Base-by-base conservation (phyloP, 2,888 invertebrate genomes). In the Scaptodrosophila latifasciaeformis region DNA sequence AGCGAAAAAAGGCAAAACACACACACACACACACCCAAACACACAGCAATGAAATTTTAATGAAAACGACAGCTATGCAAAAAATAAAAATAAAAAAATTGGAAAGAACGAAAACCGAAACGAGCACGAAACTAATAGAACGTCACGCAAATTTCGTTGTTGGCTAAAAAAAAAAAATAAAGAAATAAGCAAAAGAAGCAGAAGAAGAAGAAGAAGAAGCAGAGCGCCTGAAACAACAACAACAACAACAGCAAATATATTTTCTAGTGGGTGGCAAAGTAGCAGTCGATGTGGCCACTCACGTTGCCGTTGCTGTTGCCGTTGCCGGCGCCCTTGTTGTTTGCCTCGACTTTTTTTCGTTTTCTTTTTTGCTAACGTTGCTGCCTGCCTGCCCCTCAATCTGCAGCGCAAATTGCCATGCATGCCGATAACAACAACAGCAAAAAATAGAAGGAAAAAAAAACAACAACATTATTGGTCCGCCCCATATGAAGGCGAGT, bases 1-100 rank as follows among this genome's bases (percentile, higher is more conserved):
- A n/a, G 35, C 35, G 35, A 15, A 1, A 21, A 21, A 13, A 35
- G 13, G 10, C n/a, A 35, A 35, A 35, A 35, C 0, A 13, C 0
- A 35, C 1, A 13, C n/a, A n/a, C n/a, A n/a, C n/a, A n/a, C n/a
- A n/a, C n/a, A n/a, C n/a, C n/a, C n/a, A n/a, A n/a, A n/a, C n/a
- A n/a, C 12, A 35, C n/a, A 19, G 79, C 76, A 78, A 71, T 70
- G 79, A 75, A 78, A 75, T 70, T 72, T 72, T 72, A 75, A 72
- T 78, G 76, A 75, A 78, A 78, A 78, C 68, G 71, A 68, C 65
- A 75, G 66, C 57, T 31, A n/a, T n/a, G 7, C 24, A 37, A 49
- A 68, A 58, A 47, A 65, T 57, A 65, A 62, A 70, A 60, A 62
- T 62, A 52, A 54, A 37, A 37, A 37, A 10, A 37, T 15, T 10